Evolutionary conservation across 2,113 vertebrate genomes (phyloP).

Genomic region (Gyps fulvus): DNA sequence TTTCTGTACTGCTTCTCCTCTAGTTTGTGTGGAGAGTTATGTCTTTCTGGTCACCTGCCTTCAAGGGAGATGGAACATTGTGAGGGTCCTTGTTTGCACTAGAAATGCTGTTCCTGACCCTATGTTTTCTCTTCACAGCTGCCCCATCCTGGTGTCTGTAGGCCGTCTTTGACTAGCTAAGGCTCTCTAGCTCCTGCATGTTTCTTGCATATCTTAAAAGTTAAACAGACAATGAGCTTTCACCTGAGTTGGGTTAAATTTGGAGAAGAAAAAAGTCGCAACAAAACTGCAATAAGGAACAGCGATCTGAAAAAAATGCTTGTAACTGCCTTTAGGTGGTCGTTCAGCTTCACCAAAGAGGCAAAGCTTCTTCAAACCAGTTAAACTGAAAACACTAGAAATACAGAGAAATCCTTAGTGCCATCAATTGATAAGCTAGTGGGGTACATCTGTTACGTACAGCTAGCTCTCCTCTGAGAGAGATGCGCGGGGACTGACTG

Average conservation of each 20-base stretch:
- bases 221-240: background rate
- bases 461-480: background rate
- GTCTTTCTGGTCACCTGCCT: background rate
- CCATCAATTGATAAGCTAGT: background rate
- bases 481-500: background rate
- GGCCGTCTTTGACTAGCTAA: background rate
- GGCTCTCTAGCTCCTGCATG: background rate
- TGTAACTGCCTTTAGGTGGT: background rate
- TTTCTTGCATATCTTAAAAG: background rate
- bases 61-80: background rate
- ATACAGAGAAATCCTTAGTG: background rate
- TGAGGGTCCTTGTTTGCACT: background rate
- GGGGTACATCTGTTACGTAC: fast-evolving
- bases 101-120: background rate
- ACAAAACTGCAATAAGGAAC: background rate
- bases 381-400: background rate
- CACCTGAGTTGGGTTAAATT: background rate
- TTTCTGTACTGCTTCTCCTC: background rate
- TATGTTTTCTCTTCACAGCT: background rate
- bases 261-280: background rate
- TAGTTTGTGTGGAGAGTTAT: fast-evolving
- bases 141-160: background rate
- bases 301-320: background rate
- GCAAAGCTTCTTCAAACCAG: background rate
- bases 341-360: background rate